phyloP scores from a whole-genome alignment of 2,113 vertebrate genomes.

The Clarias magur region DNA sequence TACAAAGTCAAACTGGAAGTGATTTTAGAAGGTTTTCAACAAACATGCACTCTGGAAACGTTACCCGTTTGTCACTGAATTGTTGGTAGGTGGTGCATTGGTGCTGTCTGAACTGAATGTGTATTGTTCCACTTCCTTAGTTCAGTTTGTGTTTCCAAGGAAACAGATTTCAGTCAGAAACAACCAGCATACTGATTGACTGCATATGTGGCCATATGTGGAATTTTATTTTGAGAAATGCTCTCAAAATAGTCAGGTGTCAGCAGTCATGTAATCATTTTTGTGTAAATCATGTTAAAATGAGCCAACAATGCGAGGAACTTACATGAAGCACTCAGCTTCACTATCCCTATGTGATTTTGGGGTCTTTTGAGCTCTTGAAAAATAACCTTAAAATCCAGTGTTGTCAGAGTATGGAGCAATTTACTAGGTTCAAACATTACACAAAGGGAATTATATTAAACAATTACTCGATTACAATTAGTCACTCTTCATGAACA shows the following conservation, averaged over 20 bases:
- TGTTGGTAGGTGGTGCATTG: neutral
- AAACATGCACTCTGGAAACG: neutral
- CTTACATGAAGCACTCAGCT: neutral
- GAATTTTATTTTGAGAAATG: neutral
- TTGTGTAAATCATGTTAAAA: neutral
- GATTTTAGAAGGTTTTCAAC: neutral
- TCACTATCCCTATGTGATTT: neutral
- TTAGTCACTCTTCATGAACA: neutral
- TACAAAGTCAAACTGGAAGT: neutral
- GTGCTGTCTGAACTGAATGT: slow-evolving; percentile 4
- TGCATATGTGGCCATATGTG: neutral
- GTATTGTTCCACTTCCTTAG: slow-evolving; percentile 18
- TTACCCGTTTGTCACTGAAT: neutral
- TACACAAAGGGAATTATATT: neutral
- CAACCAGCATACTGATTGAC: slow-evolving; percentile 22
- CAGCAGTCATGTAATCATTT: neutral
- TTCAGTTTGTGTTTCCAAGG: slow-evolving; percentile 40
- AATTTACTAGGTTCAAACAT: neutral
- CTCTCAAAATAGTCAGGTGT: neutral
- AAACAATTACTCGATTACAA: neutral
- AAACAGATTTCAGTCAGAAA: slow-evolving; percentile 33
- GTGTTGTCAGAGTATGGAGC: neutral
- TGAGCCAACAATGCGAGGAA: neutral
- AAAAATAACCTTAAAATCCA: slow-evolving; percentile 5
- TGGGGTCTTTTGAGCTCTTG: neutral